Base-by-base conservation (phyloP, 2,888 invertebrate genomes). In the Clistopyga incitator region DNA sequence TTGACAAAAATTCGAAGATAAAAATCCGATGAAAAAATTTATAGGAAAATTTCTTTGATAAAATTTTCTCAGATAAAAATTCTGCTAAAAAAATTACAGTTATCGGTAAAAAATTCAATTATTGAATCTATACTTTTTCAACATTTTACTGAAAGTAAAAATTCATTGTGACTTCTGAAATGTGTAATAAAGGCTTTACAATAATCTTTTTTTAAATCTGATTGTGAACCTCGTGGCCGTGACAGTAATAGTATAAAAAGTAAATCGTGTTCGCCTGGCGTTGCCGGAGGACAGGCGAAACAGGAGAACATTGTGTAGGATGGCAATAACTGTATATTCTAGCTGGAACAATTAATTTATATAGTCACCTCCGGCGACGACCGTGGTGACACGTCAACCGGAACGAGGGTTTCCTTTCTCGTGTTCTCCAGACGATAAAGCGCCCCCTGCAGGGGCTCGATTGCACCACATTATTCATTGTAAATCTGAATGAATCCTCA, bases 271-370 rank as follows among this genome's bases (percentile, higher is more conserved):
- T 75, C 11, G 11, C 13, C 15, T 34, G 23, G 42, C 56, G 56
- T 15, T 6, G 56, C 15, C 25, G 72, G n/a, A 45, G 38, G 1
- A 65, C 45, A 20, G n/a, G 38, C 8, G 15, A 71, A 20, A 25
- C 10, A 23, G 38, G n/a, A 25, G 42, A 45, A 23, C 29, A 72
- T 59, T 59, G 52, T 45, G 4, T 1, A 29, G 18, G 20, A 77
- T 34, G 56, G 47, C 20, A 68, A 8, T 88, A 88, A 88, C 88
- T 85, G 88, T 88, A 86, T 81, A 84, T 88, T 85, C 75, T 50
- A 34, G 59, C 10, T 47, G 29, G 78, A 86, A 85, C 87, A 88
- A 88, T 88, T 88, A 86, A 88, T 88, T 87, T 78, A 81, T 64
- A 65, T 81, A 71, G 74, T 54, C 82, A 85, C 75, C 85, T 75